These are phyloP conservation scores for Trematomus bernacchii DNA, from an alignment of 2,797 vertebrate species.

Conservation along the genomic window DNA sequence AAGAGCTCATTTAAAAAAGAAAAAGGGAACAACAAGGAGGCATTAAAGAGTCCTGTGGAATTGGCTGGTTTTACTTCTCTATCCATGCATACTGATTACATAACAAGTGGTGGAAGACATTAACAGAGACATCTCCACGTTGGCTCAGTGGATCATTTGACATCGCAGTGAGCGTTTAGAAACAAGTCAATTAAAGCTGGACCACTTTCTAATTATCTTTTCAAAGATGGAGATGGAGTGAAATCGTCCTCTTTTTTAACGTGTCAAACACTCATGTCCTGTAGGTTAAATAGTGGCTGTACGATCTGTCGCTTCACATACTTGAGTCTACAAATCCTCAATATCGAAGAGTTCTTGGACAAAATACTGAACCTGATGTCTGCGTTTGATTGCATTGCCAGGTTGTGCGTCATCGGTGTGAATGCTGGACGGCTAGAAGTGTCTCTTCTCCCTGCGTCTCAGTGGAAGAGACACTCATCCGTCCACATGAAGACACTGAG, in stretches of 20 bases:
- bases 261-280: background rate
- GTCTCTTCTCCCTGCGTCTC: slow-evolving; percentile 37
- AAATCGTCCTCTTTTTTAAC: background rate
- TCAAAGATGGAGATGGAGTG: too few species aligned
- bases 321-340: too few species aligned
- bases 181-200: background rate
- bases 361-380: too few species aligned
- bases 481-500: slow-evolving; percentile 27
- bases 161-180: background rate
- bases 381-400: too few species aligned
- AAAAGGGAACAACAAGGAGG: background rate
- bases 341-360: too few species aligned
- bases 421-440: background rate
- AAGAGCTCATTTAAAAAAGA: slow-evolving; percentile 15
- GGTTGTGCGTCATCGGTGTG: too few species aligned
- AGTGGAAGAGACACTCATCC: slow-evolving; percentile 34
- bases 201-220: background rate
- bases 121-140: background rate
- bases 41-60: slow-evolving; percentile 20
- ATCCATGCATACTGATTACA: background rate
- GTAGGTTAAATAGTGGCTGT: background rate
- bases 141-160: background rate
- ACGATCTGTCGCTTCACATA: background rate
- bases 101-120: slow-evolving; percentile 11
- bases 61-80: slow-evolving; percentile 2